Evolutionary conservation across 2,113 vertebrate species (phyloP).

Genomic region (Erythrocercus mccallii): DNA sequence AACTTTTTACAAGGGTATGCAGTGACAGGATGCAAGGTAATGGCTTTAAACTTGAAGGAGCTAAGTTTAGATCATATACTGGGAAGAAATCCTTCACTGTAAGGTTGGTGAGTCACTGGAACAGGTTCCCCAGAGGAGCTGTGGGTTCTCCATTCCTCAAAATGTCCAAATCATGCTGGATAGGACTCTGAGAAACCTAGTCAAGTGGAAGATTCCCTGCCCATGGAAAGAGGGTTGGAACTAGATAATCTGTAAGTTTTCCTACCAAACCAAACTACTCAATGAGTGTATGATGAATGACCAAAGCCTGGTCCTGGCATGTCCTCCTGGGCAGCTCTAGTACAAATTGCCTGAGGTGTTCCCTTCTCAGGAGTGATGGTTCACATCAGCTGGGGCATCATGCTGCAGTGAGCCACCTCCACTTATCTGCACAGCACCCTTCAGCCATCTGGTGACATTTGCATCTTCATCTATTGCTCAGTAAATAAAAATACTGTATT

Average conservation of each 20-base stretch:
- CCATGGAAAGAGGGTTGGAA: not conserved
- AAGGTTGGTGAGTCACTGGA: not conserved
- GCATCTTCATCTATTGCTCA: not conserved
- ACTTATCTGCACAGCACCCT: not conserved
- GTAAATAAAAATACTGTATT: conserved; percentile 18
- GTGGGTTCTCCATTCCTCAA: fast-evolving
- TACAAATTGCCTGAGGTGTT: fast-evolving
- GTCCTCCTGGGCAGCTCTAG: not conserved
- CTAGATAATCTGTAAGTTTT: not conserved
- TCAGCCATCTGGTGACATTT: conserved; percentile 45
- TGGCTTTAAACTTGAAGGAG: not conserved
- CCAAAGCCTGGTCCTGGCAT: not conserved
- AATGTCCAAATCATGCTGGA: not conserved
- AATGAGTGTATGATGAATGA: not conserved
- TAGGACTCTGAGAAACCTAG: not conserved
- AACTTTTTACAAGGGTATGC: not conserved
- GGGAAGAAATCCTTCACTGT: not conserved
- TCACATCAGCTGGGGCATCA: not conserved
- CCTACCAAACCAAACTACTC: not conserved
- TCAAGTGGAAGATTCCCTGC: not conserved
- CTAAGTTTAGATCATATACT: not conserved
- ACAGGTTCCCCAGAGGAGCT: not conserved
- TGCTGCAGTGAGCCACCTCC: not conserved
- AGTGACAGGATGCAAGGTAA: not conserved
- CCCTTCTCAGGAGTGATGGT: fast-evolving